phyloP scores from a whole-genome alignment of 2,888 invertebrate genomes.

The Caenorhabditis macrosperma region DNA sequence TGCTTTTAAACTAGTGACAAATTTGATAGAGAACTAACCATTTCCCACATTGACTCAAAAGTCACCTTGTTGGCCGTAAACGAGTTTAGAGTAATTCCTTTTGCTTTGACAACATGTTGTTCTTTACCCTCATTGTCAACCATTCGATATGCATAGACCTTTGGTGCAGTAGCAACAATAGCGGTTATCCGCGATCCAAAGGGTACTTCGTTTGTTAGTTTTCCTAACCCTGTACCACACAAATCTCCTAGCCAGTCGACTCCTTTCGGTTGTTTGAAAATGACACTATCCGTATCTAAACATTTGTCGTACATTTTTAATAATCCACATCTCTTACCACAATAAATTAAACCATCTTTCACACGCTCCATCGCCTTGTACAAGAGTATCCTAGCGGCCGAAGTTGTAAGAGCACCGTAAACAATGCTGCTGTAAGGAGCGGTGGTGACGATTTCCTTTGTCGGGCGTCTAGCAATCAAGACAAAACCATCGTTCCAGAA shows the following conservation, averaged over 20 bases:
- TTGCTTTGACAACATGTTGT: neutral
- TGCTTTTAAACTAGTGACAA: no score
- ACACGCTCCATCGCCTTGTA: neutral
- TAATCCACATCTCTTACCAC: no score
- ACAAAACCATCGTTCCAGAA: neutral
- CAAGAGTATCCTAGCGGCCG: neutral
- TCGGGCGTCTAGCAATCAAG: neutral
- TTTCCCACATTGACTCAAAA: neutral
- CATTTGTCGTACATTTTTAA: no score
- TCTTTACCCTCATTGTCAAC: neutral
- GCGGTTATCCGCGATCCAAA: neutral
- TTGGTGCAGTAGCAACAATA: neutral
- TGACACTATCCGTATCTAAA: constrained; percentile 20
- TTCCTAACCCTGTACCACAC: neutral
- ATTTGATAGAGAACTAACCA: neutral
- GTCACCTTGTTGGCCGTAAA: neutral
- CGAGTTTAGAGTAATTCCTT: constrained; percentile 4
- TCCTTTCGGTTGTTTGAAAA: neutral
- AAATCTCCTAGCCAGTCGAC: neutral
- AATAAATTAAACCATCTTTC: neutral
- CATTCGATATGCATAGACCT: neutral
- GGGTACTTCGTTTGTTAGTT: neutral
- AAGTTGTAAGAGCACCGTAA: constrained; percentile 6
- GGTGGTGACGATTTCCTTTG: neutral
- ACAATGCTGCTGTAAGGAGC: neutral